These are phyloP conservation scores for Gonatopus flavifemur DNA, from an alignment of 1,140 invertebrate species.

Conservation along the genomic window DNA sequence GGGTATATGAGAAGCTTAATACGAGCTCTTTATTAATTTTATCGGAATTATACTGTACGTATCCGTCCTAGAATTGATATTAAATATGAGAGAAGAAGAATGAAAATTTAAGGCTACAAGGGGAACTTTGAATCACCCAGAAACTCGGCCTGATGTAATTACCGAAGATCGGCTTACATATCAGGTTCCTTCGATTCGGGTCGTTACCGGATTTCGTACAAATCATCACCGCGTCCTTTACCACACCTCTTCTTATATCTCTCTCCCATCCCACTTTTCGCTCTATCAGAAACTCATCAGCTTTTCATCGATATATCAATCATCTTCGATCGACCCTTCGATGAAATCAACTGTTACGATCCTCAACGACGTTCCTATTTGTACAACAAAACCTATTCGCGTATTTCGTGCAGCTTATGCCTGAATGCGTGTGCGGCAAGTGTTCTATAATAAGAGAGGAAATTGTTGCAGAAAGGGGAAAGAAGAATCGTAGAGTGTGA, in stretches of 20 bases:
- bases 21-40: slow-evolving; percentile 44
- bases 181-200: no score
- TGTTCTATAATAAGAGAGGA: not conserved
- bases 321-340: no score
- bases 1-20: slow-evolving; percentile 40
- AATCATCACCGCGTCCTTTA: no score
- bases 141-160: slow-evolving; percentile 25
- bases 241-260: no score
- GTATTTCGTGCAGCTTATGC: slow-evolving; percentile 20
- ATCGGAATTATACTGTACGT: slow-evolving; percentile 39
- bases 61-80: slow-evolving; percentile 30
- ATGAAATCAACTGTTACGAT: no score
- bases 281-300: no score
- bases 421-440: slow-evolving; percentile 15
- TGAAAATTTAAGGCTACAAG: no score
- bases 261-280: no score
- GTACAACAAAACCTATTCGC: slow-evolving; percentile 33
- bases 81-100: slow-evolving; percentile 12
- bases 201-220: no score
- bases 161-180: slow-evolving; percentile 18
- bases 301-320: no score
- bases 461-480: not conserved
- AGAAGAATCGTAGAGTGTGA: not conserved
- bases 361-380: no score
- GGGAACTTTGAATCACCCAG: slow-evolving; percentile 24